Conservation (phyloP, 2,797 vertebrate genomes). For the Orientallactaga sibirica region DNA sequence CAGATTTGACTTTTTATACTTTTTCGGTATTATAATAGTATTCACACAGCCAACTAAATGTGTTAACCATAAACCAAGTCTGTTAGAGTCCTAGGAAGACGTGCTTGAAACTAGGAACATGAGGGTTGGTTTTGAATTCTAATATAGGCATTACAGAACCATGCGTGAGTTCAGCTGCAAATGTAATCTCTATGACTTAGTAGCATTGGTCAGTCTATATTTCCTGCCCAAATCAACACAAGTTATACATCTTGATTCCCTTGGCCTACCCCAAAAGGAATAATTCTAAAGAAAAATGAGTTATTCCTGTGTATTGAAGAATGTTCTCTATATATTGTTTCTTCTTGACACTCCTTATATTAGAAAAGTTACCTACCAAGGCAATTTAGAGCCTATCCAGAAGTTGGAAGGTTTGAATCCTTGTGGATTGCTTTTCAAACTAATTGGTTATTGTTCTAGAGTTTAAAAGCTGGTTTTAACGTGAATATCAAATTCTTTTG, state of each 20-base stretch:
- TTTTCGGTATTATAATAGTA: conserved; percentile 22
- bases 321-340: conserved; percentile 53
- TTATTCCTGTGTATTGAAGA: conserved; percentile 13
- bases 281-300: conserved; percentile 31
- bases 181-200: neutral
- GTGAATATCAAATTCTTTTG: conserved; percentile 72
- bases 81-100: conserved; percentile 49
- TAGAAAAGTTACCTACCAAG: conserved; percentile 21
- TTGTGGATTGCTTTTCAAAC: conserved; percentile 56
- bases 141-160: neutral
- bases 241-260: neutral
- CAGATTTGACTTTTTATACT: conserved; percentile 49
- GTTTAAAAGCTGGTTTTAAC: conserved; percentile 65
- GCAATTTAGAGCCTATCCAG: conserved; percentile 45
- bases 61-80: neutral
- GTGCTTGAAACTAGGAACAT: conserved; percentile 42
- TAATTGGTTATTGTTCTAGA: conserved; percentile 42
- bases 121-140: conserved; percentile 56
- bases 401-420: conserved; percentile 37
- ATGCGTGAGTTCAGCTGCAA: neutral
- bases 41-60: conserved; percentile 2
- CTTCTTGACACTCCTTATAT: conserved; percentile 12
- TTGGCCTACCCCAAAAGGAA: conserved; percentile 19
- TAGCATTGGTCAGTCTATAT: neutral
- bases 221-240: conserved; percentile 20